Conservation (phyloP, 2,113 vertebrate genomes). For the Emydura subglobosa region DNA sequence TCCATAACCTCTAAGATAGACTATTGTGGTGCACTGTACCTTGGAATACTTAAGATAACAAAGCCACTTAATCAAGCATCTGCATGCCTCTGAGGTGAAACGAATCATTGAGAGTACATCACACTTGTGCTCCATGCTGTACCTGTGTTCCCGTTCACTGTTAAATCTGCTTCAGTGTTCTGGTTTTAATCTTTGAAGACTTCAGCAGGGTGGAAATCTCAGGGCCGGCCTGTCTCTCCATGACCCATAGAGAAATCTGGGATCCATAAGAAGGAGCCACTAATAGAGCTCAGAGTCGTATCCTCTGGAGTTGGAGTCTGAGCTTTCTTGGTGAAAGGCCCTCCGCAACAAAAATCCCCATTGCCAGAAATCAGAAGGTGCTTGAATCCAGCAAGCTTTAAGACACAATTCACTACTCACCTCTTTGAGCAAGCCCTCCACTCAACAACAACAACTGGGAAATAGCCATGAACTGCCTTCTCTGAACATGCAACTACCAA, state of each 20-base stretch:
- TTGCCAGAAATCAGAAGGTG: neutral
- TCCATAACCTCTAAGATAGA: neutral
- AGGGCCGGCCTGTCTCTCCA: fast-evolving
- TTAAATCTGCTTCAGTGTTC: too few relatives aligned
- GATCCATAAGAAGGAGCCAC: neutral
- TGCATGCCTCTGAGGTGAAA: neutral
- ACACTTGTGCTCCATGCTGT: neutral
- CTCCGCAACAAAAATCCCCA: neutral
- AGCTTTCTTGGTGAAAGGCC: neutral
- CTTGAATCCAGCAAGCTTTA: neutral
- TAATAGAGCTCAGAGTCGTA: neutral
- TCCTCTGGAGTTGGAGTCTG: neutral
- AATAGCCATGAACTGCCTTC: neutral
- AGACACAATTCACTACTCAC: neutral
- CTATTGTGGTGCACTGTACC: neutral
- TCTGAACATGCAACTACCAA: neutral
- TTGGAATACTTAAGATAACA: neutral
- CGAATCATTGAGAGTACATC: fast-evolving
- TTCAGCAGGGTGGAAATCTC: neutral
- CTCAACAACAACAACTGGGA: neutral
- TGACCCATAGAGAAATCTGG: neutral
- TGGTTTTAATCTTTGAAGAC: neutral
- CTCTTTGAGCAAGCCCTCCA: neutral
- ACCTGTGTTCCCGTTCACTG: too few relatives aligned
- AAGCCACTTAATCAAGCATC: neutral